Percentiles rank a stretch among this genome's conserved stretches.
phyloP scores from a whole-genome alignment of 2,113 vertebrate species.

The Argyrosomus japonicus region DNA sequence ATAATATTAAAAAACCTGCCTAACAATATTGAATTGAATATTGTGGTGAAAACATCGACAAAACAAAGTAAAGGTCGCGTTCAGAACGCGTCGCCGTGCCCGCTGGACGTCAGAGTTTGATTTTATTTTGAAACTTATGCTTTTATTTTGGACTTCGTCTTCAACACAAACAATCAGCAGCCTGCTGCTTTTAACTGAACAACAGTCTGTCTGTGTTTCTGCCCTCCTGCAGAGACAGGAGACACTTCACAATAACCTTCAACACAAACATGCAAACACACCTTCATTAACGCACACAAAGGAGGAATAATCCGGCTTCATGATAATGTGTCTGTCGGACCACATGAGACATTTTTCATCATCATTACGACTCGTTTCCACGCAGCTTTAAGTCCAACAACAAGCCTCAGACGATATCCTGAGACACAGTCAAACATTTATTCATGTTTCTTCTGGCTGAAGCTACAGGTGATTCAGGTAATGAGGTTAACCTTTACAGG shows the following conservation, averaged over 20 bases:
- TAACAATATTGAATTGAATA: too few species aligned
- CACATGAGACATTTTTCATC: background rate
- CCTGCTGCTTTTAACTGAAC: background rate
- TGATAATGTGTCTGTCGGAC: background rate
- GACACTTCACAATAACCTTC: background rate
- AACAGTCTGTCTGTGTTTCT: background rate
- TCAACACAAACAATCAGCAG: too few species aligned
- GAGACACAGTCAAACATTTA: background rate
- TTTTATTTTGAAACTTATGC: background rate
- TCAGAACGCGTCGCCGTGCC: too few species aligned
- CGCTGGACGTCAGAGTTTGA: background rate
- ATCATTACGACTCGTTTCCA: background rate
- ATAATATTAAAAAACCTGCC: too few species aligned
- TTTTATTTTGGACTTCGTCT: too few species aligned
- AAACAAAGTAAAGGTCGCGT: too few species aligned
- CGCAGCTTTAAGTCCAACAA: background rate
- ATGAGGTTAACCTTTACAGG: background rate
- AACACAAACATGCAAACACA: background rate
- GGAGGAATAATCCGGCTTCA: constrained; percentile 5
- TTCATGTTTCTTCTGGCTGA: background rate
- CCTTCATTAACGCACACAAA: background rate
- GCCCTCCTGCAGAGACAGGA: background rate
- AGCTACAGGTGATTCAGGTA: constrained; percentile 12
- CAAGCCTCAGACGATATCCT: background rate
- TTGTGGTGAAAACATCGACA: too few species aligned